Conservation (phyloP, 2,113 vertebrate species). For the Aegotheles bennettii region DNA sequence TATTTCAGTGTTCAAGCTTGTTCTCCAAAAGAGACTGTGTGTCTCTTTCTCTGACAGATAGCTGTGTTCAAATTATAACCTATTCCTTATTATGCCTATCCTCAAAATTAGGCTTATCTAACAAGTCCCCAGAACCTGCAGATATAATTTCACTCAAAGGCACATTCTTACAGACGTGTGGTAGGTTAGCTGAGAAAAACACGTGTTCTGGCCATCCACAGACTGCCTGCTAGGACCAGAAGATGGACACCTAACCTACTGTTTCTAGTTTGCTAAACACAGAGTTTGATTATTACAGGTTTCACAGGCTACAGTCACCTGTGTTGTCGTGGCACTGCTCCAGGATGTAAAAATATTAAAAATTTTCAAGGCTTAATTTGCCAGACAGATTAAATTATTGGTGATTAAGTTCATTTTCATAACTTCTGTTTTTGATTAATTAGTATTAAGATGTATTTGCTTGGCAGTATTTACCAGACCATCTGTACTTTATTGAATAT, state of each 20-base stretch:
- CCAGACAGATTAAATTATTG: neutral
- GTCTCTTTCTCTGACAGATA: neutral
- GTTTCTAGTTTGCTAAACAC: neutral
- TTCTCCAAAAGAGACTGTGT: neutral
- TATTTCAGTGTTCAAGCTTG: neutral
- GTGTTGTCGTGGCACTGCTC: neutral
- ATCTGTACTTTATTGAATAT: neutral
- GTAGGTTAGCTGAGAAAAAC: neutral
- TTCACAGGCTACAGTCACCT: neutral
- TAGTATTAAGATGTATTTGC: neutral
- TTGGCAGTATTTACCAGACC: neutral
- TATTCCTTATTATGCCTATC: neutral
- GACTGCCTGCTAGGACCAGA: neutral
- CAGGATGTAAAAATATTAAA: neutral
- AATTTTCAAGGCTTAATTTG: neutral
- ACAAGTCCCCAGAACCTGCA: neutral
- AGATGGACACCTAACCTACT: neutral
- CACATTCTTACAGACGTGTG: fast-evolving
- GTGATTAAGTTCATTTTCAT: neutral
- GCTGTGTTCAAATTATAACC: neutral
- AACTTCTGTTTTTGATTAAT: slow-evolving; percentile 9
- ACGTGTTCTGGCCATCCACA: fast-evolving
- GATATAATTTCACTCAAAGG: neutral
- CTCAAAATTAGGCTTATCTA: neutral
- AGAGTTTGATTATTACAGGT: neutral